Evolutionary conservation across 2,797 vertebrate genomes (phyloP).

Genomic region (Diglossa cyanea): DNA sequence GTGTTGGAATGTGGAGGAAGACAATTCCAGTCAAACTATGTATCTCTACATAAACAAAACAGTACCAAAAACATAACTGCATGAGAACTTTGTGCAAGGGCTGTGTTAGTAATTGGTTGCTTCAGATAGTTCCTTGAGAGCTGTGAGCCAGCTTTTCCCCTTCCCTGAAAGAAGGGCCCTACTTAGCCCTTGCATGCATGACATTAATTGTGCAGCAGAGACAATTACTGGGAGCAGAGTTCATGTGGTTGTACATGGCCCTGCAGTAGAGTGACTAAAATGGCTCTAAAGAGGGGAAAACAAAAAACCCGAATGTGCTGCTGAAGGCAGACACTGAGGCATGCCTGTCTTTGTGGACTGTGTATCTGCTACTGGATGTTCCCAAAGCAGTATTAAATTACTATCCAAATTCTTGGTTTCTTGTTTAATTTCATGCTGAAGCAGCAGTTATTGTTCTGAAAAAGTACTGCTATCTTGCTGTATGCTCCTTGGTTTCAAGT

Average conservation of each 20-base stretch:
- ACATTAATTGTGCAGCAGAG: not conserved
- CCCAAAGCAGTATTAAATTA: not conserved
- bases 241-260: not conserved
- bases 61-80: not conserved
- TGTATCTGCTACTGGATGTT: accelerated
- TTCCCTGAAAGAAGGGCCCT: not conserved
- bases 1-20: not conserved
- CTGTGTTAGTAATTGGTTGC: not conserved
- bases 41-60: not conserved
- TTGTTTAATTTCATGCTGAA: not conserved
- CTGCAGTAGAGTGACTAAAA: not conserved
- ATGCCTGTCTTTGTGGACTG: not conserved
- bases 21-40: not conserved
- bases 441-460: not conserved
- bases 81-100: not conserved
- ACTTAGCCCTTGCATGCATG: not conserved
- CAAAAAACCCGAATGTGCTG: not conserved
- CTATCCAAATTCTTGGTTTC: not conserved
- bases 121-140: not conserved
- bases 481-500: not conserved
- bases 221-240: not conserved
- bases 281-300: not conserved
- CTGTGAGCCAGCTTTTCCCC: not conserved
- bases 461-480: not conserved
- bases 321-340: not conserved